Conservation (phyloP, 2,888 invertebrate genomes). For the Eupithecia centaureata region DNA sequence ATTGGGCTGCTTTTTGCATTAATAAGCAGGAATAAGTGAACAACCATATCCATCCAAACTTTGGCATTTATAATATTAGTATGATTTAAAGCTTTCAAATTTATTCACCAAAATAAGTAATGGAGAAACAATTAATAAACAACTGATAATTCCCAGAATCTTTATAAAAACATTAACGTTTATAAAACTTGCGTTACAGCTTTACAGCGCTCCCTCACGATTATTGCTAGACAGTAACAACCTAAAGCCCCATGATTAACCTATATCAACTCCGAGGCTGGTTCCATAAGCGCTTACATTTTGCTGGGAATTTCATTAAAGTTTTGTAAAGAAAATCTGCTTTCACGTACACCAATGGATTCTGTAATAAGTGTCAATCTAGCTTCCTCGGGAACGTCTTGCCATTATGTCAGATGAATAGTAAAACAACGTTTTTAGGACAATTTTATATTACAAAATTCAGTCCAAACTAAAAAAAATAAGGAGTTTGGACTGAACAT, state of each 20-base stretch:
- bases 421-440: too few species aligned
- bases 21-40: too few species aligned
- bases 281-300: not conserved
- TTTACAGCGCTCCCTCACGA: conserved; percentile 45
- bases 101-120: not conserved
- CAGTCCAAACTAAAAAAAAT: too few species aligned
- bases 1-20: too few species aligned
- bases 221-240: conserved; percentile 52
- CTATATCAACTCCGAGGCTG: conserved; percentile 46
- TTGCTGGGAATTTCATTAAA: not conserved
- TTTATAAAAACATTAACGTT: conserved; percentile 33
- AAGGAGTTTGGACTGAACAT: too few species aligned
- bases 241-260: conserved; percentile 53
- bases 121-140: not conserved
- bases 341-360: not conserved
- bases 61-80: too few species aligned
- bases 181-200: conserved; percentile 46
- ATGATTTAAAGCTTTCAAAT: not conserved
- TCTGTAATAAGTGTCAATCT: not conserved
- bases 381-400: too few species aligned
- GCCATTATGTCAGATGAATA: too few species aligned
- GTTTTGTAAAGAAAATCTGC: not conserved
- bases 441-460: too few species aligned
- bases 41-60: too few species aligned
- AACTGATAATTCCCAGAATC: not conserved